Base-by-base conservation (phyloP, 1,140 invertebrate species). In the Himalopsyche phryganea region DNA sequence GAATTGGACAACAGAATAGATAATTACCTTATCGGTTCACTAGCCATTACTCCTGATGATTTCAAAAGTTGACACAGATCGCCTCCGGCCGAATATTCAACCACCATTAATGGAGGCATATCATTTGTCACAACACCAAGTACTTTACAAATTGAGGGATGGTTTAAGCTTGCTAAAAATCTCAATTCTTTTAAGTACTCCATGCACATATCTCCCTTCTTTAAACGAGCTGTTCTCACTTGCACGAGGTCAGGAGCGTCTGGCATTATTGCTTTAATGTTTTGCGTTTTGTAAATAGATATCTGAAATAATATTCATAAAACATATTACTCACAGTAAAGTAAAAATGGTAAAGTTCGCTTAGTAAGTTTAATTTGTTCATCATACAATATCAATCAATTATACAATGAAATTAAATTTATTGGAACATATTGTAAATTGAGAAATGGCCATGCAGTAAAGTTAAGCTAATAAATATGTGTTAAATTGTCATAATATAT, bases 51-150 rank as follows among this genome's bases (percentile, higher is more conserved):
- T 6, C 18, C 4, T 17, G 23, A 11, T 11, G 46, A 13, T 17
- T 33, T 23, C 32, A 48, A 33, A 28, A 48, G 88, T 69, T 90
- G 86, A 66, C 85, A 83, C 11, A 92, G 79, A 75, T 91, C 89
- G n/a, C 89, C 88, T 59, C 87, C 82, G 65, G 88, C 87, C 63
- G 86, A 86, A 70, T 89, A 89, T 71, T 92, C 89, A 51, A 90
- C 82, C 20, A 92, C 81, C 60, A 87, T 83, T 79, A 85, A 87
- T 9, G 85, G 79, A 5, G 85, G 85, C 51, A 85, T 75, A 51
- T 83, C 82, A 15, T 71, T 71, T 4, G 76, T 70, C 68, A 87
- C 75, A 28, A 90, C 81, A 6, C 88, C 90, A 45, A 92, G 72
- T 19, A 92, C 79, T 50, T 82, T 79, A 28, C 88, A 86, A 45